These are phyloP conservation scores for Glaucomys volans DNA, from an alignment of 2,113 vertebrate species.

Conservation along the genomic window DNA sequence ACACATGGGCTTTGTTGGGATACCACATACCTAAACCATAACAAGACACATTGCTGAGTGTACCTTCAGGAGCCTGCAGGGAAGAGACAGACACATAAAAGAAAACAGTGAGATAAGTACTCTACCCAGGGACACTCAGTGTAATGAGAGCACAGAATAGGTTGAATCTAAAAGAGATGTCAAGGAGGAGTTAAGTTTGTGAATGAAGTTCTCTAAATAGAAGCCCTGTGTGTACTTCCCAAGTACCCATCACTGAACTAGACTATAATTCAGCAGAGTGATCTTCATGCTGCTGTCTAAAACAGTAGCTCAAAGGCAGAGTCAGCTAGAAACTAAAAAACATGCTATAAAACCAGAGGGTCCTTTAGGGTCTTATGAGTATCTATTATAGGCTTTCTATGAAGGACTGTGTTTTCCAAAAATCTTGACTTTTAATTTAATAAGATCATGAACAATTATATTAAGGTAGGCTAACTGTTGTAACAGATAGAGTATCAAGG, in stretches of 20 bases:
- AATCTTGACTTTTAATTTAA: conserved; percentile 3
- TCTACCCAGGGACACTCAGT: not conserved
- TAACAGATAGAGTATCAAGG: not conserved
- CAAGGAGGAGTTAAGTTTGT: not conserved
- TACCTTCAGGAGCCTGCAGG: not conserved
- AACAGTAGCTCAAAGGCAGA: not conserved
- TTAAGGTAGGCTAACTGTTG: not conserved
- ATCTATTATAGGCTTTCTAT: not conserved
- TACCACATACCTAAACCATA: too few species aligned
- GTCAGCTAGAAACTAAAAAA: conserved; percentile 15
- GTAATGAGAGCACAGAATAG: not conserved
- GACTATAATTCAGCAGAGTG: not conserved
- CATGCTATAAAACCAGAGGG: not conserved
- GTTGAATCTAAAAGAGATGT: not conserved
- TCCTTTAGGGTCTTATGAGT: not conserved
- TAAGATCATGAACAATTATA: not conserved
- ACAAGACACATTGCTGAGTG: not conserved
- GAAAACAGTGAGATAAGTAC: too few species aligned
- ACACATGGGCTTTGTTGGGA: too few species aligned
- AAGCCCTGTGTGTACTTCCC: not conserved
- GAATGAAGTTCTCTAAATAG: not conserved
- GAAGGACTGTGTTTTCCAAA: conserved; percentile 30
- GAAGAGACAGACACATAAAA: not conserved
- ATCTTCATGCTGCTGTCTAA: not conserved
- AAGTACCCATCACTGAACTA: not conserved